Evolutionary conservation across 1,140 invertebrate genomes (phyloP), one percentile per base, ranked within the genome.

Genomic region (Oryzaephilus surinamensis): DNA sequence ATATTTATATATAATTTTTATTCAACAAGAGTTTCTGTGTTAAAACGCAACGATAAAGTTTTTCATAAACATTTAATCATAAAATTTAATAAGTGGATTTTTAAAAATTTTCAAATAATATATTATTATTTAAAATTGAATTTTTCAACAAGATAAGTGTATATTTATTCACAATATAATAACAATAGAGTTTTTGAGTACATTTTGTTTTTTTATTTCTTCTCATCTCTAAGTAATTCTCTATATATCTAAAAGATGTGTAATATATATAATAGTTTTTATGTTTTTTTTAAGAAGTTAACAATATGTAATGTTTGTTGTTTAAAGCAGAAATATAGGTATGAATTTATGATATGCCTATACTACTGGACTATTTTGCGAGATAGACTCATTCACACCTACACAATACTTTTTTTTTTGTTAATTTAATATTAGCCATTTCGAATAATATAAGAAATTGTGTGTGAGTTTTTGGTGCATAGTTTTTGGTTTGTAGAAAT

Each of bases 271-370:
- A 43, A 35, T 43, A 42, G 33, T 49, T 35, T 47, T 39, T 38
- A 24, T 24, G 5, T 24, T 24, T 24, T 24, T 4, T 24, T 24
- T 24, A 24, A 24, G 11, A 38, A 38, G 31, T 38, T 49, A 47
- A 45, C 42, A 51, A 48, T 45, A 41, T 42, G n/a, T n/a, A n/a
- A 20, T 20, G 4, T 20, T 20, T 20, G 4, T 20, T 20, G 4
- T 24, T 7, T n/a, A 26, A 51, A 48, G 45, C 45, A 41, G 45
- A 39, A 50, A 48, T 44, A 28, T 44, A 37, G n/a, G n/a, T n/a
- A n/a, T n/a, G n/a, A n/a, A 48, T 44, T 34, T 48, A 48, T 44
- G 46, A 48, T 48, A 48, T 45, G 43, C 38, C 42, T 48, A 48
- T 38, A 15, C 43, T 45, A 45, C 36, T 48, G 42, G 39, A 48